A percentile compares a stretch with the other conserved stretches of the same genome.
Evolutionary conservation across 2,113 vertebrate species (phyloP).

Genomic region (Neotragus moschatus): DNA sequence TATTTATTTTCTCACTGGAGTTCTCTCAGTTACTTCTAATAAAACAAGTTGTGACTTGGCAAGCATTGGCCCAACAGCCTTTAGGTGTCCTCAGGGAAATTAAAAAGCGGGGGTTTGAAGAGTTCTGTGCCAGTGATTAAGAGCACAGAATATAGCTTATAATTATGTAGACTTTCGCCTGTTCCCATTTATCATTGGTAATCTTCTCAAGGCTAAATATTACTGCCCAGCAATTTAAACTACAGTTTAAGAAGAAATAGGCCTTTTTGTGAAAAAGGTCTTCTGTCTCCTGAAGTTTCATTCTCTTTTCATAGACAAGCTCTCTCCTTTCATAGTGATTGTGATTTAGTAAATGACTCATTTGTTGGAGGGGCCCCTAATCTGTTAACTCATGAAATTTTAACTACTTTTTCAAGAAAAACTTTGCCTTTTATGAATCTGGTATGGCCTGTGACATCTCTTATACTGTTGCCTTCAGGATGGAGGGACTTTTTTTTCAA

Average conservation of each 20-base stretch:
- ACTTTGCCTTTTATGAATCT: slow-evolving; percentile 29
- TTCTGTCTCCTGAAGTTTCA: slow-evolving; percentile 19
- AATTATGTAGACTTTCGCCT: slow-evolving; percentile 45
- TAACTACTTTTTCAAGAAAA: slow-evolving; percentile 19
- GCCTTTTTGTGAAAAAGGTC: slow-evolving; percentile 38
- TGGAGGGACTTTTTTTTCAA: not conserved
- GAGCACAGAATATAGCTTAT: slow-evolving; percentile 39
- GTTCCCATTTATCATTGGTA: slow-evolving; percentile 47
- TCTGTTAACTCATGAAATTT: not conserved
- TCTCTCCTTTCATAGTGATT: not conserved
- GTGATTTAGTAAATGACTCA: not conserved
- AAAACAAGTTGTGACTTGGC: slow-evolving; percentile 67
- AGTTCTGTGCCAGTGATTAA: slow-evolving; percentile 44
- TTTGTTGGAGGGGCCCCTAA: not conserved
- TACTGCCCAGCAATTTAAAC: slow-evolving; percentile 43
- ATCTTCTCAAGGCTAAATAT: slow-evolving; percentile 56
- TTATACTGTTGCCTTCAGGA: not conserved
- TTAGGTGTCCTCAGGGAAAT: slow-evolving; percentile 63
- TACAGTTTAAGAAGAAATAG: slow-evolving; percentile 45
- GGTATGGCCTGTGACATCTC: not conserved
- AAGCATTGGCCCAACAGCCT: slow-evolving; percentile 58
- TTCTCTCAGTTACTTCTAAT: slow-evolving; percentile 61
- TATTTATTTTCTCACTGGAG: slow-evolving; percentile 43
- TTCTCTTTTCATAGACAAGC: not conserved
- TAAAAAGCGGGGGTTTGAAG: slow-evolving; percentile 54